Evolutionary conservation across 2,797 vertebrate species (phyloP), one percentile per base, ranked within the genome.

Genomic region (Margarornis squamiger): DNA sequence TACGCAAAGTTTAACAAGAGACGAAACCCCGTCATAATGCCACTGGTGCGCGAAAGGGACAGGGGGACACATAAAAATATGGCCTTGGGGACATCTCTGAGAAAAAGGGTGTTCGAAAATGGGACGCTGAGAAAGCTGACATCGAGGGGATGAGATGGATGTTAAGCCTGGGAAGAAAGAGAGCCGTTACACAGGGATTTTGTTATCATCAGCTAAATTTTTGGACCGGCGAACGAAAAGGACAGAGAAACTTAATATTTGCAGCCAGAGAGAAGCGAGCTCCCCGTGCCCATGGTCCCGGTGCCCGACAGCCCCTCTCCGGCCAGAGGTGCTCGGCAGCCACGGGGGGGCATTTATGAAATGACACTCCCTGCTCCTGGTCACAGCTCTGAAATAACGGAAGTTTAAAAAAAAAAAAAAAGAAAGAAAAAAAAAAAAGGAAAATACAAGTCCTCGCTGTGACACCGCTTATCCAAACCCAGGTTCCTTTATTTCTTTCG

Each of bases 211-310:
- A 74, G 82, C 29, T 84, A 92, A 90, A 92, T 82, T 61, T 94
- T 89, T 89, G 85, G 67, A 89, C 45, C 41, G 63, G 30, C 67
- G 89, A 95, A 88, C 52, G 65, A 97, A 95, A 95, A 76, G 10
- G 13, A 74, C 48, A 34, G n/a, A 66, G 30, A 63, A 59, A 61
- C 27, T 27, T 41, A 19, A 34, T 2, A 30, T 49, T 46, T 22
- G 55, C 3, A 2, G 39, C 32, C 32, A 29, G 18, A 46, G 22
- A 59, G 10, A 77, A 88, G 19, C 1, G 19, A 45, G 13, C 6
- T 34, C 18, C 41, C 36, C 23, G 10, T 8, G 51, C 9, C 45
- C 49, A 54, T 8, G 15, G 58, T 48, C 26, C 45, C n/a, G 10
- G 23, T 54, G 55, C 14, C 51, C 27, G 3, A 43, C 52, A 71